These are phyloP conservation scores for Melitaea cinxia DNA, from an alignment of 1,140 invertebrate species.

Conservation along the genomic window DNA sequence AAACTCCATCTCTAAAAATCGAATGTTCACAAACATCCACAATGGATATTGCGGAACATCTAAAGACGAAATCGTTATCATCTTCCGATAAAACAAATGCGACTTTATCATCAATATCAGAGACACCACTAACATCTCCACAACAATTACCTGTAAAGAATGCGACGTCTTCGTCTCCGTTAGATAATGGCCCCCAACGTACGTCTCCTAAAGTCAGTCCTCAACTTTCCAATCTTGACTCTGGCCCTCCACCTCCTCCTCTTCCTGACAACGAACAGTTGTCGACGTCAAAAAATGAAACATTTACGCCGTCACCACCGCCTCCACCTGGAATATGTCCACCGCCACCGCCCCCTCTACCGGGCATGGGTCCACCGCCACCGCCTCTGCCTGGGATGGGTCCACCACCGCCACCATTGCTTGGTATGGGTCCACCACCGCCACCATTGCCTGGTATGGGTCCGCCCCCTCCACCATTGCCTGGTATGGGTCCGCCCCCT, in stretches of 20 bases:
- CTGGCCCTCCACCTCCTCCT: too few species aligned
- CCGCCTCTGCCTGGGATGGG: slow-evolving; percentile 43
- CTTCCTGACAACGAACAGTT: too few species aligned
- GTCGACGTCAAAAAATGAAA: too few species aligned
- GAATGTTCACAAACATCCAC: background rate
- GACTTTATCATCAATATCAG: background rate
- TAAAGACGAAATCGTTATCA: background rate
- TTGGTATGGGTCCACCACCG: slow-evolving; percentile 22
- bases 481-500: slow-evolving; percentile 72
- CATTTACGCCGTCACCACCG: too few species aligned
- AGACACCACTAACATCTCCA: slow-evolving; percentile 1
- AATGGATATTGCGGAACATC: background rate
- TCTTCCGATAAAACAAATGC: too few species aligned
- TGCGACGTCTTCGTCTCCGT: too few species aligned
- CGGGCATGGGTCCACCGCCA: slow-evolving; percentile 13
- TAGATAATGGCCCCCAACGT: too few species aligned
- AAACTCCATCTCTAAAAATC: background rate
- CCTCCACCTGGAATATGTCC: slow-evolving; percentile 70
- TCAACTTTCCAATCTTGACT: too few species aligned
- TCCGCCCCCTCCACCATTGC: slow-evolving; percentile 72
- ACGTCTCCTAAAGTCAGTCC: too few species aligned
- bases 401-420: slow-evolving; percentile 68
- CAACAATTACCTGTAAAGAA: too few species aligned
- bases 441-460: slow-evolving; percentile 27
- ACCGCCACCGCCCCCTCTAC: slow-evolving; percentile 34